Evolutionary conservation across 2,797 vertebrate genomes (phyloP).

Genomic region (Halcyon chelicuti): DNA sequence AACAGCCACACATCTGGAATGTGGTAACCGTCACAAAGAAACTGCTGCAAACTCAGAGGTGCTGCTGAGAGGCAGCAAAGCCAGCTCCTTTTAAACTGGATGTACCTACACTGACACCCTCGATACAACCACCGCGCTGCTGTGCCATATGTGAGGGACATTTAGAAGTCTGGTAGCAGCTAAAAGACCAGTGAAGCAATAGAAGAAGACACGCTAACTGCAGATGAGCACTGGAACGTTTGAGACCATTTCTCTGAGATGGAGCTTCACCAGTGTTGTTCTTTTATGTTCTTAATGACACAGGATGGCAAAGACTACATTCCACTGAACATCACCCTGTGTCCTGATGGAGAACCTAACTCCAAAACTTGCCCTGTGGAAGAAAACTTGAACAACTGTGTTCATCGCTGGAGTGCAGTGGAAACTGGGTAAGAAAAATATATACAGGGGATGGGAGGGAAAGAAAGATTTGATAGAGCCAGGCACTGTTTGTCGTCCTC

Average conservation of each 20-base stretch:
- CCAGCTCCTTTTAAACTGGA: not conserved
- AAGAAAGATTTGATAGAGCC: not conserved
- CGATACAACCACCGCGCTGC: accelerated
- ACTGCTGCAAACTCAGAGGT: not conserved
- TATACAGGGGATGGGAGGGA: accelerated
- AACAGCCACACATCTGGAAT: not conserved
- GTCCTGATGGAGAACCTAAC: slow-evolving; percentile 80
- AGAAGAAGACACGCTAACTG: not conserved
- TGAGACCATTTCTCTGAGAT: not conserved
- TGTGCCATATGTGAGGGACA: not conserved
- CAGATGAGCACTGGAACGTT: not conserved
- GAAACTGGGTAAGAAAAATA: slow-evolving; percentile 82
- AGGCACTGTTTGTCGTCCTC: not conserved
- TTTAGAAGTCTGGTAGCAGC: not conserved
- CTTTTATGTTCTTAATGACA: not conserved
- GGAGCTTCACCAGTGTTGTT: not conserved
- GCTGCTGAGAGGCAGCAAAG: not conserved
- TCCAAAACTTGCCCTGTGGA: slow-evolving; percentile 74
- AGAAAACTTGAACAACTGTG: slow-evolving; percentile 75
- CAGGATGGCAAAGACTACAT: slow-evolving; percentile 97
- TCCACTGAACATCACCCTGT: slow-evolving; percentile 89
- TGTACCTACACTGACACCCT: not conserved
- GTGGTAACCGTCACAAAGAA: not conserved
- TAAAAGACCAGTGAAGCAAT: not conserved
- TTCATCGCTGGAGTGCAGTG: slow-evolving; percentile 82